phyloP scores from a whole-genome alignment of 23 tunicate species.

The Trididemnum nubilum region DNA sequence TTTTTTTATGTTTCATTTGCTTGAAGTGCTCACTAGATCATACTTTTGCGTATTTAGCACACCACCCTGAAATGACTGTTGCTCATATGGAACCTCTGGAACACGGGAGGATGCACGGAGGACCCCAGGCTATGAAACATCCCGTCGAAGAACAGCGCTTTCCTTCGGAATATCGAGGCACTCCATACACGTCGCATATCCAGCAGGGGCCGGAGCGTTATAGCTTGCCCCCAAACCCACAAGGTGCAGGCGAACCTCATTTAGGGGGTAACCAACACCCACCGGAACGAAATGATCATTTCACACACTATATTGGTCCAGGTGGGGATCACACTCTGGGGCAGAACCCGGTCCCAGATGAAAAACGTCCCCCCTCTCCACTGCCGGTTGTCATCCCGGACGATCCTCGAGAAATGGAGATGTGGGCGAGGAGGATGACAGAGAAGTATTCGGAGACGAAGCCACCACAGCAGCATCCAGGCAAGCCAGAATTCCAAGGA shows the following conservation, averaged over 20 bases:
- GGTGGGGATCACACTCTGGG: conserved; percentile 71
- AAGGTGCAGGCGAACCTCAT: conserved; percentile 57
- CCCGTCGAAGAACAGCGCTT: neutral
- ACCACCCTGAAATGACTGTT: too few relatives aligned
- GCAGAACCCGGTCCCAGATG: neutral
- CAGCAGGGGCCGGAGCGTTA: conserved; percentile 25
- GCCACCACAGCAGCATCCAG: neutral
- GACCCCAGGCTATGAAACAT: neutral
- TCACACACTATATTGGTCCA: conserved; percentile 66
- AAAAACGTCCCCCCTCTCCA: conserved; percentile 45
- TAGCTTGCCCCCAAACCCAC: conserved; percentile 28
- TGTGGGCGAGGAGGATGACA: conserved; percentile 70
- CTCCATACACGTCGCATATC: conserved; percentile 9
- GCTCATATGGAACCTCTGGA: too few relatives aligned
- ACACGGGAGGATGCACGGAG: too few relatives aligned
- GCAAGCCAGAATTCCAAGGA: neutral
- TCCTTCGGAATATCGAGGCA: neutral
- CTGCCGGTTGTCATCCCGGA: conserved; percentile 52
- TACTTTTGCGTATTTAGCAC: too few relatives aligned
- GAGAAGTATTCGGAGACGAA: conserved; percentile 43
- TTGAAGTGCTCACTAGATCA: too few relatives aligned
- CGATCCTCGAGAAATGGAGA: conserved; percentile 66
- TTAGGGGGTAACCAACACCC: conserved; percentile 7
- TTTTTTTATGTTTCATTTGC: too few relatives aligned
- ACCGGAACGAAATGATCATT: neutral